Evolutionary conservation across 2,113 vertebrate species (phyloP).

Genomic region (Malurus cyaneus): DNA sequence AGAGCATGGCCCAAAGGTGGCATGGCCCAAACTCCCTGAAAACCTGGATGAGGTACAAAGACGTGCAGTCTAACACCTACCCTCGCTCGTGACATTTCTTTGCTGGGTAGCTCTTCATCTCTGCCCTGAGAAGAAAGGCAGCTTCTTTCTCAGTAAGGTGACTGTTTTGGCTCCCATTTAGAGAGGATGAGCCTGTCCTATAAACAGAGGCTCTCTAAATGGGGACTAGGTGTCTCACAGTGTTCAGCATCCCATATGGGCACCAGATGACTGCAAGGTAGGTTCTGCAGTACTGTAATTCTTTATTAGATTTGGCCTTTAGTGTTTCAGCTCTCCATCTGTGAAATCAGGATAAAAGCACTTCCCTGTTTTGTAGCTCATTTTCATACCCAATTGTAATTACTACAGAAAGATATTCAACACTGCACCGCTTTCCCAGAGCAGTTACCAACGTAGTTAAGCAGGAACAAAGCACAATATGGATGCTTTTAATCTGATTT

Average conservation of each 20-base stretch:
- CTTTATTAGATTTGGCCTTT: conserved; percentile 59
- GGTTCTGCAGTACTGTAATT: conserved; percentile 25
- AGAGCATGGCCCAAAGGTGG: not conserved
- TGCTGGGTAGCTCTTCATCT: no score
- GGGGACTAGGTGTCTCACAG: not conserved
- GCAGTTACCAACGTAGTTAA: conserved; percentile 22
- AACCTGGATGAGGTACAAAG: not conserved
- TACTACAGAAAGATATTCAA: conserved; percentile 43
- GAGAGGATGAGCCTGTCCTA: not conserved
- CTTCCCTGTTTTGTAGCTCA: conserved; percentile 25
- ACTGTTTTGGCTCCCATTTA: not conserved
- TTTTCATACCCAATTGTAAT: conserved; percentile 44
- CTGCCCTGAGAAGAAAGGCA: no score
- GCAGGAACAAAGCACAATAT: conserved; percentile 43
- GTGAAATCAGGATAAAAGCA: conserved; percentile 33
- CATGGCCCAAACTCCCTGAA: not conserved
- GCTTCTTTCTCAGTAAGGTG: not conserved
- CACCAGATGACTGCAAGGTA: conserved; percentile 39
- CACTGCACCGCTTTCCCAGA: not conserved
- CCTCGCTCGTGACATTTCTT: not conserved
- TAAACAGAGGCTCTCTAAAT: not conserved
- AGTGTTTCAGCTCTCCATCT: conserved; percentile 40
- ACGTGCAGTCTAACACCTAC: not conserved
- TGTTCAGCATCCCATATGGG: conserved; percentile 3
- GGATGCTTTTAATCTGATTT: conserved; percentile 44